Evolutionary conservation across 1,140 invertebrate species (phyloP), one percentile per base, ranked within the genome.

Genomic region (Hesperophylax magnus): DNA sequence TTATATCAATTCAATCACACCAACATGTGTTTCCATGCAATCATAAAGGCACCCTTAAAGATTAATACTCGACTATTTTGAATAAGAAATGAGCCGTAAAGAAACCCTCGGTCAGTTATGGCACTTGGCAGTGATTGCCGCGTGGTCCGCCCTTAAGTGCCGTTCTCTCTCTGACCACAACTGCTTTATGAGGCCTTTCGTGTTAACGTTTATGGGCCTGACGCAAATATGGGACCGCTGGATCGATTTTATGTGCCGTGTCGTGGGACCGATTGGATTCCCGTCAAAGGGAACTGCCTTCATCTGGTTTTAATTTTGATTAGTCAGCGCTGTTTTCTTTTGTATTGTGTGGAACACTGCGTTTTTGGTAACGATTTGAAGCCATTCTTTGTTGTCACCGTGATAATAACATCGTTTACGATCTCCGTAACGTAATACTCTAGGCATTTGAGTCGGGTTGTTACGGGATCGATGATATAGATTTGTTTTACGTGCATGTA

Each of bases 181-280:
- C 56, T 18, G 56, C 56, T 58, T 22, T 47, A 47, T n/a, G n/a
- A 58, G 56, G n/a, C 56, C 24, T 65, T 65, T 24, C 61, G 24
- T 31, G 24, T 65, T 65, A 65, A 31, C 61, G 56, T 65, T 65
- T 65, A 65, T 65, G 61, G 61, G 6, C 18, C 24, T 24, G 31
- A 65, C 56, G 56, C 56, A 58, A 58, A 58, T 58, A 58, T 58
- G 56, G 56, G 56, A 18, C 56, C n/a, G 56, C 56, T 58, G 56
- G 4, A 20, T 58, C 56, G 56, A 58, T 58, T 58, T 58, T 58
- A 22, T 47, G 56, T 20, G 20, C 56, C 56, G 20, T 18, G 56
- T 22, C n/a, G 20, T 8, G 56, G 56, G 56, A 18, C n/a, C 56
- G 56, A 58, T 22, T 11, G 56, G n/a, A n/a, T n/a, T 58, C 20